Conservation (phyloP, 1,140 invertebrate genomes). For the Heliconius nattereri region DNA sequence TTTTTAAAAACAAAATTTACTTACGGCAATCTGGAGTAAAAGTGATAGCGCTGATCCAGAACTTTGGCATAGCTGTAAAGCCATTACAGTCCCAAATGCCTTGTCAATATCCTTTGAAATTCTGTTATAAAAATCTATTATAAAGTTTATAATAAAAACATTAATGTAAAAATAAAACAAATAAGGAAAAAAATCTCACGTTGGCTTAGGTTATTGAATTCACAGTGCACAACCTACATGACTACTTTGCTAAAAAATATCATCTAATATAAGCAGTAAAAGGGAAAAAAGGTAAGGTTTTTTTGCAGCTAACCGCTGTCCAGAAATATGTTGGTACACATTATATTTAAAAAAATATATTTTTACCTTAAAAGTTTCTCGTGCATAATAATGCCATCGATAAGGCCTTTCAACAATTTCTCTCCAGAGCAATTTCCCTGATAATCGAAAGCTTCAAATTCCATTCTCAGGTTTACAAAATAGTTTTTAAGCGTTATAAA, state of each 20-base stretch:
- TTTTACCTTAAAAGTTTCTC: conserved; percentile 58
- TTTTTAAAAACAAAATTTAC: conserved; percentile 32
- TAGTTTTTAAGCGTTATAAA: conserved; percentile 66
- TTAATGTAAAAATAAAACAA: too few species aligned
- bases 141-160: too few species aligned
- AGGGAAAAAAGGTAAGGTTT: too few species aligned
- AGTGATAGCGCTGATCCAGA: conserved; percentile 66
- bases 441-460: conserved; percentile 44
- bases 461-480: conserved; percentile 55
- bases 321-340: too few species aligned
- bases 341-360: not conserved
- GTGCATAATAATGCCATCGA: conserved; percentile 69
- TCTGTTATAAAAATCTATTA: conserved; percentile 35
- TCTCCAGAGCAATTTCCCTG: conserved; percentile 43
- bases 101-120: conserved; percentile 61
- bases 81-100: conserved; percentile 64
- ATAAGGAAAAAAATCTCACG: too few species aligned
- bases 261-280: too few species aligned
- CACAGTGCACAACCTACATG: too few species aligned
- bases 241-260: too few species aligned
- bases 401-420: conserved; percentile 53
- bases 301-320: too few species aligned
- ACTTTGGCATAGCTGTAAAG: conserved; percentile 63
- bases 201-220: too few species aligned
- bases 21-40: conserved; percentile 68